Percentiles rank a stretch among this genome's conserved stretches.
phyloP scores from a whole-genome alignment of 2,113 vertebrate genomes.

The Sinocyclocheilus anophthalmus region DNA sequence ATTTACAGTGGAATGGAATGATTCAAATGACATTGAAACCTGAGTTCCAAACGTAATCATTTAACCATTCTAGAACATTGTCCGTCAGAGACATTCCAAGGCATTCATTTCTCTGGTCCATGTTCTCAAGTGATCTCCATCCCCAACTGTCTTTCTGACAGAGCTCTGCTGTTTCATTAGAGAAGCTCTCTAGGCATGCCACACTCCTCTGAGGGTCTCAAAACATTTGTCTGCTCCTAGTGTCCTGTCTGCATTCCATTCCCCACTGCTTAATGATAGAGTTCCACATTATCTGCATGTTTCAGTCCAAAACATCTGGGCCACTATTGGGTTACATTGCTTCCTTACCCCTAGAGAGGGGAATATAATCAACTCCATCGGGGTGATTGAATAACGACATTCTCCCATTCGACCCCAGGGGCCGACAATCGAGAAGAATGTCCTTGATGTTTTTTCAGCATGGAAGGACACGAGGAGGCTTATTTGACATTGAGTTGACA shows the following conservation, averaged over 20 bases:
- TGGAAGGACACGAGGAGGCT: constrained; percentile 57
- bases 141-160: constrained; percentile 9
- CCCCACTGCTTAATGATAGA: constrained; percentile 62
- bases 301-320: constrained; percentile 80
- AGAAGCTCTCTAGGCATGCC: constrained; percentile 27
- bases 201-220: constrained; percentile 14
- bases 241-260: constrained; percentile 48
- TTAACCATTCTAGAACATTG: constrained; percentile 6
- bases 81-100: background rate
- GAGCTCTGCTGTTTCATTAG: constrained; percentile 37
- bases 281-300: constrained; percentile 70
- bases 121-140: background rate
- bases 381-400: constrained; percentile 72
- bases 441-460: constrained; percentile 64
- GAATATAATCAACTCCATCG: constrained; percentile 65
- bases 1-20: background rate
- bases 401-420: constrained; percentile 46
- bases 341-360: constrained; percentile 59
- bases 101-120: constrained; percentile 2
- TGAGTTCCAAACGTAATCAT: background rate
- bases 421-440: constrained; percentile 46
- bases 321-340: constrained; percentile 72
- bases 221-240: constrained; percentile 45
- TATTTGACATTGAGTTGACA: constrained; percentile 58
- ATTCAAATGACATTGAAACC: background rate